These are phyloP conservation scores for Andrena bicolor DNA, from an alignment of 2,888 invertebrate genomes.

Conservation along the genomic window DNA sequence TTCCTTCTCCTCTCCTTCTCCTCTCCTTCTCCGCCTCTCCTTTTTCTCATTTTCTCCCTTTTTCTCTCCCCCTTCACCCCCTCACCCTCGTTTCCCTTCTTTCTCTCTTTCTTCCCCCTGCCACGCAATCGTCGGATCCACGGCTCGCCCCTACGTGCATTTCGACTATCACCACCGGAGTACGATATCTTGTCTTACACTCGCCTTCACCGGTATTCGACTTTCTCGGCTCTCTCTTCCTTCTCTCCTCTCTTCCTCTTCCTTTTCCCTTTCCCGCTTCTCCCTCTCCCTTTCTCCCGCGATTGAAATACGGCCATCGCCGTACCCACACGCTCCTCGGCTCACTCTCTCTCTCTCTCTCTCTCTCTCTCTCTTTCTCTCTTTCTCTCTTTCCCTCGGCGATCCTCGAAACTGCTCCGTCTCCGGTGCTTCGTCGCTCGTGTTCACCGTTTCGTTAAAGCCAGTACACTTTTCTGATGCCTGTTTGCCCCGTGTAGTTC, in stretches of 20 bases:
- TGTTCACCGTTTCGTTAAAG: conserved; percentile 69
- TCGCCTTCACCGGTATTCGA: conserved; percentile 76
- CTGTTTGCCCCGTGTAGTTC: conserved; percentile 49
- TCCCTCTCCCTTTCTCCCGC: conserved; percentile 68
- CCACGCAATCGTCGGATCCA: conserved; percentile 33
- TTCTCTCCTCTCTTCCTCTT: conserved; percentile 7
- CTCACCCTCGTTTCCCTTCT: not conserved
- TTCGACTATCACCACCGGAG: conserved; percentile 61
- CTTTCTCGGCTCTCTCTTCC: conserved; percentile 71
- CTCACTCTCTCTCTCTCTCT: no score
- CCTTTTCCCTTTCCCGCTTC: not conserved
- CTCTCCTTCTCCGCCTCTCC: conserved; percentile 26
- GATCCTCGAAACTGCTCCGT: conserved; percentile 38
- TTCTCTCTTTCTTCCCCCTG: not conserved
- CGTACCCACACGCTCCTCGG: conserved; percentile 59
- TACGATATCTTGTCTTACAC: conserved; percentile 70
- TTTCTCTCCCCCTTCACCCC: conserved; percentile 17
- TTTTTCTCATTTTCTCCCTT: conserved; percentile 23
- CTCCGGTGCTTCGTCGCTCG: conserved; percentile 60
- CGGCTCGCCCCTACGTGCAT: conserved; percentile 53
- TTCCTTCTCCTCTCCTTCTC: conserved; percentile 23
- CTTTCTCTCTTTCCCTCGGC: conserved; percentile 22
- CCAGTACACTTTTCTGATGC: conserved; percentile 65
- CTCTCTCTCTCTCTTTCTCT: conserved; percentile 19
- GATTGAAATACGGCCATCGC: conserved; percentile 81